Conservation (phyloP, 2,797 vertebrate species). For the Coccyzus lansbergi region DNA sequence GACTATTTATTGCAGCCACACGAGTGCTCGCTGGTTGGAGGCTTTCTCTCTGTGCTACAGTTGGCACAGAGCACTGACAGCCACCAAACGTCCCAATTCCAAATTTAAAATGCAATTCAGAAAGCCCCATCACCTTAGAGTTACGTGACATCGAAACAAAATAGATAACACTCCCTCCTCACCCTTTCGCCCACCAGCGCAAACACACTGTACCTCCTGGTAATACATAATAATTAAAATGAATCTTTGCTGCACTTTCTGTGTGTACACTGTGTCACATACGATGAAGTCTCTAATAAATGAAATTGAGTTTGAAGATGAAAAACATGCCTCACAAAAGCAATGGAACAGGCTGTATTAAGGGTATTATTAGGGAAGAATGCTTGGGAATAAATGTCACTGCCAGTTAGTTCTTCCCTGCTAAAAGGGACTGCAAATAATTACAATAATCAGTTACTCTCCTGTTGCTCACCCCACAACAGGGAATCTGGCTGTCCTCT, state of each 20-base stretch:
- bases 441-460: slow-evolving; percentile 26
- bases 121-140: neutral
- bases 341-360: slow-evolving; percentile 20
- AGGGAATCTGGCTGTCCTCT: neutral
- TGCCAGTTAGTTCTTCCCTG: neutral
- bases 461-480: neutral
- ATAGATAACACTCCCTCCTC: neutral
- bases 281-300: slow-evolving; percentile 36
- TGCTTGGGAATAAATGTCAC: slow-evolving; percentile 8
- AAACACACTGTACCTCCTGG: neutral
- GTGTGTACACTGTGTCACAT: slow-evolving; percentile 27
- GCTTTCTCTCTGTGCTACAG: accelerated
- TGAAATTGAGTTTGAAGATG: slow-evolving; percentile 54
- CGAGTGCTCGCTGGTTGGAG: neutral
- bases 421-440: slow-evolving; percentile 26
- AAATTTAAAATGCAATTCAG: slow-evolving; percentile 9
- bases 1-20: slow-evolving; percentile 65
- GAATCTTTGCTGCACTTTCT: slow-evolving; percentile 17
- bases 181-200: neutral
- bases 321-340: slow-evolving; percentile 60
- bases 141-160: neutral
- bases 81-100: neutral
- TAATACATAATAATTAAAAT: slow-evolving; percentile 19
- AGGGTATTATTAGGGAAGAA: slow-evolving; percentile 58
- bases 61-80: neutral